phyloP scores from a whole-genome alignment of 2,797 vertebrate species.

The Sebastes oblongus region DNA sequence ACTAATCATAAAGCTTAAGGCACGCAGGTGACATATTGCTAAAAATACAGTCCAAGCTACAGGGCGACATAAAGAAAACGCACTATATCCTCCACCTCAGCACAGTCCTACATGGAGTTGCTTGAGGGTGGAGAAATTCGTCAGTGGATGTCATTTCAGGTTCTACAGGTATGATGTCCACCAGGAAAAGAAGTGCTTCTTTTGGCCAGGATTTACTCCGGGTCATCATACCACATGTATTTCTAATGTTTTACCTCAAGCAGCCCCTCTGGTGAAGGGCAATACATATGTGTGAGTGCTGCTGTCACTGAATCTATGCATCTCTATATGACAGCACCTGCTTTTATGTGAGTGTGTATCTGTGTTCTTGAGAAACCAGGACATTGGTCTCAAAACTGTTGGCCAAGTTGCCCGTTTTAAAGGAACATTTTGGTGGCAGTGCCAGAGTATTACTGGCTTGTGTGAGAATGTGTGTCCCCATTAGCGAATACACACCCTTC shows the following conservation, averaged over 20 bases:
- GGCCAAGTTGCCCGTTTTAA: slow-evolving; percentile 8
- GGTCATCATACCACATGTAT: not conserved
- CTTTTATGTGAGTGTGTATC: not conserved
- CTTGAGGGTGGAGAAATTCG: slow-evolving; percentile 3
- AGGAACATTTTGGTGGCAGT: not conserved
- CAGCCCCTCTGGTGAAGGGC: not conserved
- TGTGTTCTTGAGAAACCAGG: not conserved
- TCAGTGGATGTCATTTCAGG: not conserved
- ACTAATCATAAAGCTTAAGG: slow-evolving; percentile 15
- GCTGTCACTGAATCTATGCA: not conserved
- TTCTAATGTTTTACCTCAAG: not conserved
- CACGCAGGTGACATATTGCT: slow-evolving; percentile 6
- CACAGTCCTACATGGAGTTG: not conserved
- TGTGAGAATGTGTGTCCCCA: not conserved
- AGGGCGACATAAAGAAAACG: not conserved
- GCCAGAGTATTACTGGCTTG: not conserved
- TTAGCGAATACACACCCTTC: not conserved
- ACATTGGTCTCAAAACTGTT: not conserved
- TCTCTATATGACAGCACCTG: not conserved
- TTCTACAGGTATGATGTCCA: not conserved
- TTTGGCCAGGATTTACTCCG: not conserved
- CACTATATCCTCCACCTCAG: not conserved
- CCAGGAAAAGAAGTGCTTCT: not conserved
- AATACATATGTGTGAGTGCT: not conserved
- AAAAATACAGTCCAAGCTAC: slow-evolving; percentile 12